These are phyloP conservation scores for Heliconius sara DNA, from an alignment of 2,888 invertebrate species.

Conservation along the genomic window DNA sequence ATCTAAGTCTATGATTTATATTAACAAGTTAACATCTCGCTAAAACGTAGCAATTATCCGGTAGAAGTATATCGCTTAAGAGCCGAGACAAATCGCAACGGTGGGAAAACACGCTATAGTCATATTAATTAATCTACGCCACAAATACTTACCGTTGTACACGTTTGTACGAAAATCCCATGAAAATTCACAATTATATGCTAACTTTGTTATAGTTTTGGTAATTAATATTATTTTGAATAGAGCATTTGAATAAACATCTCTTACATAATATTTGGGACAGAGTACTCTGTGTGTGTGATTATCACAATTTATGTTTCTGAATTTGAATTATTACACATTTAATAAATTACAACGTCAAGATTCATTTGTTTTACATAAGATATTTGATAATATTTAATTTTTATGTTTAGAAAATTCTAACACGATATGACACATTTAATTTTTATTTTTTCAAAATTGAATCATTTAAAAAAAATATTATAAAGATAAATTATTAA, in stretches of 20 bases:
- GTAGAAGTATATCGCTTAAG: conserved; percentile 45
- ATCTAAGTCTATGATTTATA: conserved; percentile 24
- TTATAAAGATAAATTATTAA: too few species aligned
- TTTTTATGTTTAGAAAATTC: too few species aligned
- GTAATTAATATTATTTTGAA: background rate
- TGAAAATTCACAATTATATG: conserved; percentile 45
- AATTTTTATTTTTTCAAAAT: too few species aligned
- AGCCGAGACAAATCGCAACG: conserved; percentile 63
- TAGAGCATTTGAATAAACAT: background rate
- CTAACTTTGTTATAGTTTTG: conserved; percentile 21
- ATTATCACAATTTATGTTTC: too few species aligned
- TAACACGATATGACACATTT: too few species aligned
- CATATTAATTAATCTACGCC: conserved; percentile 38
- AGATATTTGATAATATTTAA: too few species aligned
- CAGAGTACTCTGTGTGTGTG: background rate
- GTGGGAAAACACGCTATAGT: conserved; percentile 69
- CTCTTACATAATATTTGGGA: background rate
- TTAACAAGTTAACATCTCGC: conserved; percentile 36
- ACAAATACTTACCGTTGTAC: conserved; percentile 68
- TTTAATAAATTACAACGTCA: too few species aligned
- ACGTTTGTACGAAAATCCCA: conserved; percentile 58
- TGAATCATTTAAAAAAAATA: too few species aligned
- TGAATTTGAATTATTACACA: too few species aligned
- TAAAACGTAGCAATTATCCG: conserved; percentile 46
- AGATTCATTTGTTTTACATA: too few species aligned